Percentiles rank a stretch among this genome's conserved stretches.
Conservation (phyloP, 2,113 vertebrate species). For the Carlito syrichta region DNA sequence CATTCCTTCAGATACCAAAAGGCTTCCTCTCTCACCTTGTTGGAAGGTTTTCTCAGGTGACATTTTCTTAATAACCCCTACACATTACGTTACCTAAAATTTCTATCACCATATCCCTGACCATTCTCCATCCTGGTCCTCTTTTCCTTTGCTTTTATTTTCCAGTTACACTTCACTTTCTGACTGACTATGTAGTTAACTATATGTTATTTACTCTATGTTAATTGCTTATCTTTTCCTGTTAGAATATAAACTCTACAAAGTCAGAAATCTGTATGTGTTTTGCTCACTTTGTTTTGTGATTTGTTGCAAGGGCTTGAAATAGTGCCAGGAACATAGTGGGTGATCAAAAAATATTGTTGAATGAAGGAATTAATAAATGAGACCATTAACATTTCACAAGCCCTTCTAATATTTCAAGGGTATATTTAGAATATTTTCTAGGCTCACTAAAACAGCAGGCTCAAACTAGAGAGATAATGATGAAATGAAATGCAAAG, state of each 20-base stretch:
- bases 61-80: neutral
- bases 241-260: neutral
- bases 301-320: neutral
- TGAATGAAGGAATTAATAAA: neutral
- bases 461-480: neutral
- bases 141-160: neutral
- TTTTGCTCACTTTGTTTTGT: neutral
- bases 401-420: neutral
- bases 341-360: neutral
- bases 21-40: neutral
- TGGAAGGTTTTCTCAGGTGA: neutral
- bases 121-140: neutral
- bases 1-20: neutral
- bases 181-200: neutral
- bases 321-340: neutral
- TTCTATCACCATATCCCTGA: accelerated
- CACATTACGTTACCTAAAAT: neutral
- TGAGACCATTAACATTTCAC: neutral
- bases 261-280: neutral
- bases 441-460: neutral
- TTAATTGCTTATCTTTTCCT: neutral
- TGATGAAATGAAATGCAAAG: neutral
- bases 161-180: neutral
- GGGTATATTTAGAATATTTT: neutral
- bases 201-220: accelerated